Percentiles rank a stretch among this genome's conserved stretches.
These are phyloP conservation scores for Plebejus melissa DNA, from an alignment of 2,888 invertebrate species.

Conservation along the genomic window DNA sequence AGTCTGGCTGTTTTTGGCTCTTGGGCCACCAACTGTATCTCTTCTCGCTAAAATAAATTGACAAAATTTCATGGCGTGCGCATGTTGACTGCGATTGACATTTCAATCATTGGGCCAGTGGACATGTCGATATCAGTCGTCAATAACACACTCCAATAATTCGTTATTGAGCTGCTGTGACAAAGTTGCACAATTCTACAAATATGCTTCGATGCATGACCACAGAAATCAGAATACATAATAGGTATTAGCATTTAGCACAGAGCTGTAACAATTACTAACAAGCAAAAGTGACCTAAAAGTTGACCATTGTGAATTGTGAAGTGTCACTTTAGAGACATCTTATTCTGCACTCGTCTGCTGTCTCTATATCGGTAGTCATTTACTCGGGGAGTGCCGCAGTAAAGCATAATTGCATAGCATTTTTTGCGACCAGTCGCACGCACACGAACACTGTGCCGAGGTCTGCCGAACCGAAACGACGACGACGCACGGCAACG, in stretches of 20 bases:
- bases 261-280: too few relatives aligned
- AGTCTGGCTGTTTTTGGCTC: too few relatives aligned
- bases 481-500: too few relatives aligned
- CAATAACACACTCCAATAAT: slow-evolving; percentile 10
- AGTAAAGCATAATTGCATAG: too few relatives aligned
- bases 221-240: too few relatives aligned
- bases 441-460: too few relatives aligned
- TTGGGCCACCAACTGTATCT: neutral
- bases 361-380: too few relatives aligned
- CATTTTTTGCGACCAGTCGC: too few relatives aligned
- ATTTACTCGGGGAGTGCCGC: too few relatives aligned
- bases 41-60: neutral
- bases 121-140: neutral
- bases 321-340: neutral
- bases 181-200: neutral
- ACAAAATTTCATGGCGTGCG: neutral
- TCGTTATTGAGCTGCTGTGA: neutral
- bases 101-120: slow-evolving; percentile 17
- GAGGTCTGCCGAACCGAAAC: too few relatives aligned
- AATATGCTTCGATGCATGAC: neutral
- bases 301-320: too few relatives aligned
- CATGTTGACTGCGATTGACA: slow-evolving; percentile 10
- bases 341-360: neutral
- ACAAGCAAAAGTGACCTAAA: neutral
- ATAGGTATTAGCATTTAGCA: too few relatives aligned